Base-by-base conservation (phyloP, 2,888 invertebrate genomes). In the Carpatolechia fugitivella region DNA sequence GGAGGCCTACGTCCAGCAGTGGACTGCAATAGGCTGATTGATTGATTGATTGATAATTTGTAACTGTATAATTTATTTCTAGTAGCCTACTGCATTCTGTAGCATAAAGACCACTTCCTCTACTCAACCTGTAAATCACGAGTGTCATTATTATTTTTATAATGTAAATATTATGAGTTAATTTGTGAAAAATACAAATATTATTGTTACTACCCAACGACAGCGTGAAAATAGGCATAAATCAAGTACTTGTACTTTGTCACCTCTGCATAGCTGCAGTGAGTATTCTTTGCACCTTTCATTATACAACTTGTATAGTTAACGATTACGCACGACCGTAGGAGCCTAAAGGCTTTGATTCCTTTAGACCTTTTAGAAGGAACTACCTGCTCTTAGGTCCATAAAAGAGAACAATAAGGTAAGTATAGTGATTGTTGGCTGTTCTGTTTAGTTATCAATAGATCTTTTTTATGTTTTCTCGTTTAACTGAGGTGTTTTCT, bases 361-460 rank as follows among this genome's bases (percentile, higher is more conserved):
- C 38, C 38, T 38, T 50, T 50, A 6, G 18, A n/a, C 36, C 14
- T 36, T 8, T 16, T 13, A 14, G 18, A 14, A n/a, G 24, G 24
- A 50, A 38, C 50, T 50, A 50, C 50, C 50, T 50, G 50, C 50
- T 29, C 6, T 35, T 14, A 31, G 11, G 16, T 14, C 14, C 18
- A n/a, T 49, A 29, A 20, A 35, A 35, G 35, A 49, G 20, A 10
- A 13, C 14, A 14, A 47, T 30, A 35, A 18, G n/a, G n/a, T n/a
- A n/a, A n/a, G n/a, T 35, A 35, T 16, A 18, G 20, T 35, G 31
- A 49, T 31, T 35, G 49, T 20, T 35, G n/a, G n/a, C 33, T 18
- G 11, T 35, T 49, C 20, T 31, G 31, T 31, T 8, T 47, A 14
- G 31, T 47, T 14, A 16, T 47, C 47, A 47, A 47, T 47, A 47